These are phyloP conservation scores for Sebastes minor DNA, from an alignment of 2,797 vertebrate genomes.

Conservation along the genomic window DNA sequence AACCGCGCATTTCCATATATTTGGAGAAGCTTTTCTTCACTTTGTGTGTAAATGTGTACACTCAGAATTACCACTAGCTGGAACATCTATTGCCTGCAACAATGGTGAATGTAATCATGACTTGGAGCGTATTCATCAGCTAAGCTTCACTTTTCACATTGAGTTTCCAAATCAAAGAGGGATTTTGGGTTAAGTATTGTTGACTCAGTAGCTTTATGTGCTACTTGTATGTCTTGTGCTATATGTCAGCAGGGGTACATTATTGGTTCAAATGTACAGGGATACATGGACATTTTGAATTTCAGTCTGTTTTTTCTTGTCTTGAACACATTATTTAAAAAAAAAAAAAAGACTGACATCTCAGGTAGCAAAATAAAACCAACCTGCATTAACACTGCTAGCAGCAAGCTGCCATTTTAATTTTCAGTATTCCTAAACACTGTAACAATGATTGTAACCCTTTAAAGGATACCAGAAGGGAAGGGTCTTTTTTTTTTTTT, in stretches of 20 bases:
- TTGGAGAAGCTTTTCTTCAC: not conserved
- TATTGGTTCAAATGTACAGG: not conserved
- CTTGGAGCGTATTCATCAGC: not conserved
- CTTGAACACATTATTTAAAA: not conserved
- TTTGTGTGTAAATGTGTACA: not conserved
- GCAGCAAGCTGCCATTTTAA: not conserved
- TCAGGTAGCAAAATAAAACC: not conserved
- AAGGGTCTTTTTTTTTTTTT: not conserved
- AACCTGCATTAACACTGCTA: not conserved
- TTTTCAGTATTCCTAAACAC: not conserved
- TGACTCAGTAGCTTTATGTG: not conserved
- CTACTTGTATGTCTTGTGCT: not conserved
- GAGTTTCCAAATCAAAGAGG: not conserved
- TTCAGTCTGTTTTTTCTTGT: not conserved
- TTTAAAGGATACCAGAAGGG: not conserved
- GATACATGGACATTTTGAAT: conserved; percentile 10
- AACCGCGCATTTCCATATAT: not conserved
- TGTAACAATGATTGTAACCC: not conserved
- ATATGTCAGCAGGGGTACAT: not conserved
- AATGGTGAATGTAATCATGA: not conserved
- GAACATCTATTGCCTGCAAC: not conserved
- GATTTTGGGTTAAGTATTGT: not conserved
- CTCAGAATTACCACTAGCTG: not conserved
- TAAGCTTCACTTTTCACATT: not conserved
- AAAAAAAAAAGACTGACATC: not conserved